Conservation (phyloP, 2,113 vertebrate genomes). For the Gnathonemus longibarbis region DNA sequence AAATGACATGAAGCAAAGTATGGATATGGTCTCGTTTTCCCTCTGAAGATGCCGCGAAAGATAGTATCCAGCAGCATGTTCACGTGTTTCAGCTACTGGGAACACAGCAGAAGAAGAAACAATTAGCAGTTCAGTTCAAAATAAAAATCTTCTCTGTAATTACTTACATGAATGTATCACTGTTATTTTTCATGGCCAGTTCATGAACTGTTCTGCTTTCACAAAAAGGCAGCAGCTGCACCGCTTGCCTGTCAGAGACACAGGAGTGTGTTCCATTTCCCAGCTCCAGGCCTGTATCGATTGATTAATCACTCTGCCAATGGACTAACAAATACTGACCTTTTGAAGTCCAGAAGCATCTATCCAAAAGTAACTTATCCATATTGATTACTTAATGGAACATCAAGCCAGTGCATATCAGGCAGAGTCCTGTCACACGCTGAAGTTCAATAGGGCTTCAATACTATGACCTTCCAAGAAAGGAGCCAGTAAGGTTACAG, state of each 20-base stretch:
- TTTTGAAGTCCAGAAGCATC: slow-evolving; percentile 76
- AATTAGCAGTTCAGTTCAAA: slow-evolving; percentile 23
- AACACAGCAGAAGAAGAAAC: background rate
- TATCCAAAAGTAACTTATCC: slow-evolving; percentile 75
- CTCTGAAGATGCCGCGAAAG: background rate
- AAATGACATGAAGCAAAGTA: slow-evolving; percentile 23
- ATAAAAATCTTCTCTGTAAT: slow-evolving; percentile 10
- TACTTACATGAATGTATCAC: slow-evolving; percentile 24
- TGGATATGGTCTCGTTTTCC: slow-evolving; percentile 11
- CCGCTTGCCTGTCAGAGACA: background rate
- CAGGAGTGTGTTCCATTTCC: slow-evolving; percentile 25
- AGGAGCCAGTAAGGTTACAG: background rate
- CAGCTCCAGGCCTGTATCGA: slow-evolving; percentile 69
- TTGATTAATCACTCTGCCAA: slow-evolving; percentile 94
- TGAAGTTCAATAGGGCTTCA: slow-evolving; percentile 20
- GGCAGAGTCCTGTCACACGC: slow-evolving; percentile 86
- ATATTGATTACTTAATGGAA: slow-evolving; percentile 95
- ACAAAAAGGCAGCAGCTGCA: background rate
- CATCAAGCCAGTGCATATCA: slow-evolving; percentile 80
- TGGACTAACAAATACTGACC: slow-evolving; percentile 97
- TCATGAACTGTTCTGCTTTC: background rate
- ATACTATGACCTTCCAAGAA: slow-evolving; percentile 20
- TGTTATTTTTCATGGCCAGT: background rate
- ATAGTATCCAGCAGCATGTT: background rate
- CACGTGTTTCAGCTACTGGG: background rate